Evolutionary conservation across 2,113 vertebrate genomes (phyloP).

Genomic region (Cettia cetti): DNA sequence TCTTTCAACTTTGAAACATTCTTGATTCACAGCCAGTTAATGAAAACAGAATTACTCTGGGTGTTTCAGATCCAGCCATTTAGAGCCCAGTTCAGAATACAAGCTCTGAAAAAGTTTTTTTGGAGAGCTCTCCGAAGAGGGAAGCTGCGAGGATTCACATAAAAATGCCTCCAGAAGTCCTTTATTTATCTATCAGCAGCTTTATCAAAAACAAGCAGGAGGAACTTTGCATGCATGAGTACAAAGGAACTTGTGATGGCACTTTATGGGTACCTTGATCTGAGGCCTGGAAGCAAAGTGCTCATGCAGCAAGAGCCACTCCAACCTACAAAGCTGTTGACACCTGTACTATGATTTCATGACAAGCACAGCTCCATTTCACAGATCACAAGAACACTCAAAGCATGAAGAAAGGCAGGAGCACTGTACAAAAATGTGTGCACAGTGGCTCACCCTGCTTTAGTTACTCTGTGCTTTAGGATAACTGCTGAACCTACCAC

Average conservation of each 20-base stretch:
- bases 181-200: background rate
- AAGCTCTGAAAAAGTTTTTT: background rate
- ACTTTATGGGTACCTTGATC: background rate
- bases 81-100: background rate
- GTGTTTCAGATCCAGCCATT: background rate
- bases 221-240: background rate
- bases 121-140: background rate
- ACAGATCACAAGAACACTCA: background rate
- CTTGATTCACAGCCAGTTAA: background rate
- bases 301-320: background rate
- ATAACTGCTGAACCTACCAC: background rate
- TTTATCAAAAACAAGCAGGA: background rate
- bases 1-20: background rate
- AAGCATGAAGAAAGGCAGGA: background rate
- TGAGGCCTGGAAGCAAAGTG: background rate
- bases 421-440: background rate
- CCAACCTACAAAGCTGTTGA: background rate
- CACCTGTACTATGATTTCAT: rapidly evolving
- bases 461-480: background rate
- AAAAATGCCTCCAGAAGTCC: background rate
- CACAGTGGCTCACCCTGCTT: background rate
- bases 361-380: background rate
- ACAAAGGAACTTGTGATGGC: background rate
- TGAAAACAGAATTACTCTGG: background rate
- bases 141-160: background rate